Evolutionary conservation across 2,888 invertebrate species (phyloP).

Genomic region (Watsonalla binaria): DNA sequence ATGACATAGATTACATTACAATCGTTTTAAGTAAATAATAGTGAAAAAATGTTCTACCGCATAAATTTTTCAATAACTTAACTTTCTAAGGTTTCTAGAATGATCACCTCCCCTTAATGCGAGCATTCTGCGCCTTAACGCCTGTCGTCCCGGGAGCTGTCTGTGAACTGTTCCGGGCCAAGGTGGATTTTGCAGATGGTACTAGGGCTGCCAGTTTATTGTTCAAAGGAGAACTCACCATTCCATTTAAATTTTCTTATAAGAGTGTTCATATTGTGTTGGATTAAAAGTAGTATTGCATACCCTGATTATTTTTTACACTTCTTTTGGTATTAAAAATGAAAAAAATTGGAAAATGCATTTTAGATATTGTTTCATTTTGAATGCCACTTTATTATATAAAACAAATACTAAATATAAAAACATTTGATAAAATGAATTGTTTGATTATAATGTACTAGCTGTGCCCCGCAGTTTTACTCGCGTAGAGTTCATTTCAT

Average conservation of each 20-base stretch:
- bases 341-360: no score
- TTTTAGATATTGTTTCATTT: no score
- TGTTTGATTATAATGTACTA: no score
- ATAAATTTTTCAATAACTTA: not conserved
- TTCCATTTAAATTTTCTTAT: not conserved
- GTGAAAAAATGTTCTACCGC: no score
- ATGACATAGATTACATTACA: no score
- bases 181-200: not conserved
- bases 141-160: not conserved
- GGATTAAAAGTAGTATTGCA: not conserved
- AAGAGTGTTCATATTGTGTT: not conserved
- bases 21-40: no score
- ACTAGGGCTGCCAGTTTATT: not conserved
- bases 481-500: no score
- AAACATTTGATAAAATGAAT: no score
- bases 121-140: not conserved
- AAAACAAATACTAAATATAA: no score
- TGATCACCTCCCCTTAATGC: not conserved
- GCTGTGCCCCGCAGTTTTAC: no score
- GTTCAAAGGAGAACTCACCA: not conserved
- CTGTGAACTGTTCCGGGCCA: not conserved
- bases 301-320: not conserved
- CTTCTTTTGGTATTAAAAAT: no score
- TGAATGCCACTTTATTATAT: no score
- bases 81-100: not conserved